Evolutionary conservation across 2,888 invertebrate species (phyloP).

Genomic region (Alentia gelatinosa): DNA sequence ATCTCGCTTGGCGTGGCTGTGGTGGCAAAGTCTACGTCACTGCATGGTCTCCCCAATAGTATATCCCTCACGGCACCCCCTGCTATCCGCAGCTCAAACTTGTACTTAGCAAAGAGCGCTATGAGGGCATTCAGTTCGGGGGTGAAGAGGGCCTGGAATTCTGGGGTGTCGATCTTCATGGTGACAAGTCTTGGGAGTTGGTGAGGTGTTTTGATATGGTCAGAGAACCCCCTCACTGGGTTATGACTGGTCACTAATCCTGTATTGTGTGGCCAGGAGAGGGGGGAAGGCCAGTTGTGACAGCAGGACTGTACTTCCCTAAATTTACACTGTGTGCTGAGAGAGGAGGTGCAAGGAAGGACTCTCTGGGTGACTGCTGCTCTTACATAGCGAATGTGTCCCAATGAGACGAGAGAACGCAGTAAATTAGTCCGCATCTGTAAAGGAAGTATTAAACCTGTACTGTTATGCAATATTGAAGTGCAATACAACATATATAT

Average conservation of each 20-base stretch:
- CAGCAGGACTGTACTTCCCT: too few relatives aligned
- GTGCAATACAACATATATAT: too few relatives aligned
- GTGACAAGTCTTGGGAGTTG: constrained; percentile 65
- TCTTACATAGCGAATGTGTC: not conserved
- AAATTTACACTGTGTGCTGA: too few relatives aligned
- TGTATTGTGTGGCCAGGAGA: not conserved
- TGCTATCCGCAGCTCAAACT: constrained; percentile 92
- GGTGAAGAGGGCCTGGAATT: constrained; percentile 84
- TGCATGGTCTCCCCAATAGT: constrained; percentile 77
- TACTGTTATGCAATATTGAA: too few relatives aligned
- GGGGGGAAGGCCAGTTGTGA: too few relatives aligned
- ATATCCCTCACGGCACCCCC: constrained; percentile 95
- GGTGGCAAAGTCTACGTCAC: constrained; percentile 98
- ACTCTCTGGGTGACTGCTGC: not conserved
- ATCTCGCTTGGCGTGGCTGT: constrained; percentile 97
- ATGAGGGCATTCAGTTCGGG: constrained; percentile 88
- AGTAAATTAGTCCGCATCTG: not conserved
- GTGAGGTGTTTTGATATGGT: not conserved
- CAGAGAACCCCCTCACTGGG: not conserved
- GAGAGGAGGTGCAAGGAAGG: too few relatives aligned
- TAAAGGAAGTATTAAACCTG: too few relatives aligned
- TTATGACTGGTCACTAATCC: not conserved
- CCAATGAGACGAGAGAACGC: not conserved
- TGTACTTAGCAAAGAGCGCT: constrained; percentile 87
- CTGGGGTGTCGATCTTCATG: constrained; percentile 76